Conservation (phyloP, 37 sponge, comb jelly and placozoan genomes). For the Spongia lamella region DNA sequence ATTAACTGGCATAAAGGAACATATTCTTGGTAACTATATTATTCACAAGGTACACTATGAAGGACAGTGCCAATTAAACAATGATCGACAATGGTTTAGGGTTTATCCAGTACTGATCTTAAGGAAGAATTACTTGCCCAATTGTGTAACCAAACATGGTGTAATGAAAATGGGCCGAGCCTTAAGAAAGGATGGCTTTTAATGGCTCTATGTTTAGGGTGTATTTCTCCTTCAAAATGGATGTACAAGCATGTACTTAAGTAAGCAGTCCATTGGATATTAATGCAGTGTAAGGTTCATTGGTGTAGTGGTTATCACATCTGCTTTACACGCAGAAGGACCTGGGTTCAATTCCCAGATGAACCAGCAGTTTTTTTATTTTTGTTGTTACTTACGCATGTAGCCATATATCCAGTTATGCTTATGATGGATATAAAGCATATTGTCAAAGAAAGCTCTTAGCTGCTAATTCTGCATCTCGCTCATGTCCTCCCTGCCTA, state of each 20-base stretch:
- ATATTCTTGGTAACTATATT: constrained; percentile 54
- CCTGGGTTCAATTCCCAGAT: too few relatives aligned
- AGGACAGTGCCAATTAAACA: neutral
- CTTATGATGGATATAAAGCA: constrained; percentile 40
- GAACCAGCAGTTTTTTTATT: too few relatives aligned
- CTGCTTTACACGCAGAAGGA: too few relatives aligned
- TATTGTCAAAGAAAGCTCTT: constrained; percentile 60
- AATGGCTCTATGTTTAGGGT: constrained; percentile 38
- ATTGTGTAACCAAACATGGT: constrained; percentile 58
- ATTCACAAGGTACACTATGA: constrained; percentile 26
- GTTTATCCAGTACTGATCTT: constrained; percentile 3
- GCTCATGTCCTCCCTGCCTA: constrained; percentile 52
- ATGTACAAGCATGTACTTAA: constrained; percentile 54
- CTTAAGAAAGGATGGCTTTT: constrained; percentile 52
- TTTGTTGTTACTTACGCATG: neutral
- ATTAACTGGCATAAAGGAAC: constrained; percentile 26
- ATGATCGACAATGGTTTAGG: neutral
- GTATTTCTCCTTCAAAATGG: constrained; percentile 28
- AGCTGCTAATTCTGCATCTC: neutral
- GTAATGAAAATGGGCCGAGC: constrained; percentile 25
- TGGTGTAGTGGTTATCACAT: neutral
- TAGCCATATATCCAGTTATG: constrained; percentile 65
- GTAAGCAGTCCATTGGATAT: constrained; percentile 26
- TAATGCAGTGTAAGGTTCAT: neutral
- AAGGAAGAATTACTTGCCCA: constrained; percentile 56